A percentile compares a stretch with the other conserved stretches of the same genome.
Conservation (phyloP, 2,113 vertebrate species). For the Onychostoma macrolepis region DNA sequence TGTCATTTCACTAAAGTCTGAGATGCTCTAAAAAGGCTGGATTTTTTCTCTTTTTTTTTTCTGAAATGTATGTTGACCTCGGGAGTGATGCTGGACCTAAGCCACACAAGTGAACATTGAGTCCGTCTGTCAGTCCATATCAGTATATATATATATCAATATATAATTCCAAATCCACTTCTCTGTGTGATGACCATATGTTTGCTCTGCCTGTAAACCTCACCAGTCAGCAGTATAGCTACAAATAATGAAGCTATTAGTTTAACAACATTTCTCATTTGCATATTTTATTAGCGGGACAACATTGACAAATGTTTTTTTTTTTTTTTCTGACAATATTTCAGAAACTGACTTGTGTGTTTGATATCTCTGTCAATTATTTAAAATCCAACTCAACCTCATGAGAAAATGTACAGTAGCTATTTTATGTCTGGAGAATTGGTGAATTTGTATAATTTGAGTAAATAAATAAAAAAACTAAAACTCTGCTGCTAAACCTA, state of each 20-base stretch:
- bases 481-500: too few relatives aligned
- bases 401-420: neutral
- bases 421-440: neutral
- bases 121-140: neutral
- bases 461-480: too few relatives aligned
- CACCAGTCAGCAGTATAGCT: neutral
- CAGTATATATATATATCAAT: too few relatives aligned
- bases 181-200: slow-evolving; percentile 20
- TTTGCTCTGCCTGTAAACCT: slow-evolving; percentile 17
- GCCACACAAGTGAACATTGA: neutral
- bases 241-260: neutral
- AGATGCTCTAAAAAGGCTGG: neutral
- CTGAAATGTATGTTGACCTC: neutral
- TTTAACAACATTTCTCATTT: neutral
- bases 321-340: neutral
- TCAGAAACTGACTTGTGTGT: neutral
- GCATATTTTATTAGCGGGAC: neutral
- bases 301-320: neutral
- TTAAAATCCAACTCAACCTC: neutral
- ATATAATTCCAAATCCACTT: slow-evolving; percentile 37
- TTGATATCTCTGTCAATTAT: neutral
- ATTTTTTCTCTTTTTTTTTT: neutral
- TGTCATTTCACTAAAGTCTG: neutral
- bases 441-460: neutral
- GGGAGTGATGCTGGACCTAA: neutral